A percentile compares a stretch with the other conserved stretches of the same genome.
phyloP scores from a whole-genome alignment of 2,113 vertebrate genomes.

The Tricholaema leucomelas region DNA sequence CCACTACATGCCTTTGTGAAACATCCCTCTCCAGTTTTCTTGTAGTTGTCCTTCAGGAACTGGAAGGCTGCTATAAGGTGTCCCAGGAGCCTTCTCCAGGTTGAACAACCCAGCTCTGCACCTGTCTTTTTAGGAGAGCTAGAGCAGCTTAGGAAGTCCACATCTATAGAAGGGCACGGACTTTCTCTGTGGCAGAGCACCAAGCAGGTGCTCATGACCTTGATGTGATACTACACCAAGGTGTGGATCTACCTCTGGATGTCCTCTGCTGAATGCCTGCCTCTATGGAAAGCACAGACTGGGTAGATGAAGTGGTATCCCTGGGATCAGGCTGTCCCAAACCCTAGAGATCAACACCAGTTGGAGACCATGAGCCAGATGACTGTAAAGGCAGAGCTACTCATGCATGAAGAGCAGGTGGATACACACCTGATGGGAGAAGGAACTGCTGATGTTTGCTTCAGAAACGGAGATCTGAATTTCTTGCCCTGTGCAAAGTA shows the following conservation, averaged over 20 bases:
- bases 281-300: background rate
- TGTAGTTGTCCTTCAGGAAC: too few species aligned
- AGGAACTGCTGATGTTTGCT: background rate
- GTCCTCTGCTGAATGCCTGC: background rate
- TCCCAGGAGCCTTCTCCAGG: too few species aligned
- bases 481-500: background rate
- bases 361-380: accelerated
- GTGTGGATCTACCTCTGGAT: background rate
- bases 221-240: accelerated
- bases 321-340: background rate
- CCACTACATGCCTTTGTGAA: too few species aligned
- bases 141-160: background rate
- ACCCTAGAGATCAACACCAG: accelerated
- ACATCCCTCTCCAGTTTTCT: background rate
- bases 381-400: background rate
- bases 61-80: too few species aligned
- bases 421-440: accelerated
- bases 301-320: background rate
- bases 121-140: background rate
- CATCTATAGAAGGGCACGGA: background rate
- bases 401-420: accelerated
- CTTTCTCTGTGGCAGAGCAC: background rate
- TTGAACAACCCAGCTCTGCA: too few species aligned
- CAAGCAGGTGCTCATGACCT: background rate
- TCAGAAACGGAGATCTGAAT: background rate